Evolutionary conservation across 1,140 invertebrate species (phyloP).

Genomic region (Drosophila cardini): DNA sequence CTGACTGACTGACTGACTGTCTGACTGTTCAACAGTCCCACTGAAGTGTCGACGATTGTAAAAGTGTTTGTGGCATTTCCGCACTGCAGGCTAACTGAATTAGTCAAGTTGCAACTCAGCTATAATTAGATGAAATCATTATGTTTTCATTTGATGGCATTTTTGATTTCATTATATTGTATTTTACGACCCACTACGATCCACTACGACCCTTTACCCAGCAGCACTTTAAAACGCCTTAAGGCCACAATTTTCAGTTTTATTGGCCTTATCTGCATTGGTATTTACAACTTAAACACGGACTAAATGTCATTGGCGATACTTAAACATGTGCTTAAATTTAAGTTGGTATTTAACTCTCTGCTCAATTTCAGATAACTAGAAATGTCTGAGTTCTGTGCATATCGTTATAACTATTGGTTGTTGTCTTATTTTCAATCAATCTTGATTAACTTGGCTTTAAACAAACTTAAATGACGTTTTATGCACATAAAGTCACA

Average conservation of each 20-base stretch:
- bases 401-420: no score
- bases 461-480: no score
- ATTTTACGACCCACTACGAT: conserved; percentile 59
- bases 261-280: conserved; percentile 48
- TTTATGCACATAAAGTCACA: no score
- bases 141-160: conserved; percentile 73
- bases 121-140: conserved; percentile 83
- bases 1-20: conserved; percentile 42
- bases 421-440: no score
- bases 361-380: no score
- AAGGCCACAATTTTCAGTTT: conserved; percentile 43
- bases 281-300: conserved; percentile 30
- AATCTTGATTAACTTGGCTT: no score
- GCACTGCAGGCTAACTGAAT: conserved; percentile 76
- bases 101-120: conserved; percentile 61
- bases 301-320: conserved; percentile 48
- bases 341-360: no score
- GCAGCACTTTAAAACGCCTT: conserved; percentile 21
- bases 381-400: no score
- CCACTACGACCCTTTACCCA: not conserved
- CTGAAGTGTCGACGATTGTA: conserved; percentile 59
- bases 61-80: conserved; percentile 76
- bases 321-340: no score
- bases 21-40: conserved; percentile 29
- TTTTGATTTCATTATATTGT: conserved; percentile 77